Base-by-base conservation (phyloP, 2,797 vertebrate species). In the Chloroceryle amazona region DNA sequence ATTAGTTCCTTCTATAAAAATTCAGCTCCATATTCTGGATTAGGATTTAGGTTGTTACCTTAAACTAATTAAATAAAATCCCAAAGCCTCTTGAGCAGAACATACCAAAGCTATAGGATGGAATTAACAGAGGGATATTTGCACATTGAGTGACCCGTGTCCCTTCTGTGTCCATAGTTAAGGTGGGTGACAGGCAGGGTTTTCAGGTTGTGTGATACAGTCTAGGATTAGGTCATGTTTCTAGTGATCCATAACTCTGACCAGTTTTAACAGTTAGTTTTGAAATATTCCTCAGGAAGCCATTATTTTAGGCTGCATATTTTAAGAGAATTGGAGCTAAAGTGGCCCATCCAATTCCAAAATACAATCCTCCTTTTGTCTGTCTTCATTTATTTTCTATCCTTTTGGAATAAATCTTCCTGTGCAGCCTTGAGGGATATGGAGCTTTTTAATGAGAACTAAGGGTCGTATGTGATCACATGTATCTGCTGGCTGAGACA, bases 1-100 rank as follows among this genome's bases (percentile, higher is more conserved):
- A 84, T 90, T 93, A 93, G 58, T 73, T 93, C 17, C 28, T 90
- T 49, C 52, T 79, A 62, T 62, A 68, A 93, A 92, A 88, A 93
- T 51, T 51, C 80, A 71, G 10, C 62, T 86, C 29, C 76, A 88
- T 75, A 44, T 75, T 93, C 82, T 96, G 55, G 58, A 86, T 95
- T 84, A 94, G 76, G 70, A 75, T 75, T 90, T 78, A 68, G n/a
- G 42, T 81, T 82, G 79, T 81, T 93, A 81, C 86, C 41, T 91
- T 72, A 78, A 92, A 80, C 65, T 91, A 78, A 86, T 93, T 75
- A 90, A 89, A 60, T 47, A 90, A 90, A 95, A 18, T n/a, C 33
- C 46, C 22, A 60, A 61, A 66, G 66, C 70, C 18, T 79, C 42
- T 89, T 74, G 44, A 72, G n/a, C 11, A 75, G 75, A 46, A 26